Evolutionary conservation across 2,797 vertebrate species (phyloP), one percentile per base, ranked within the genome.

Genomic region (Megaceryle alcyon): DNA sequence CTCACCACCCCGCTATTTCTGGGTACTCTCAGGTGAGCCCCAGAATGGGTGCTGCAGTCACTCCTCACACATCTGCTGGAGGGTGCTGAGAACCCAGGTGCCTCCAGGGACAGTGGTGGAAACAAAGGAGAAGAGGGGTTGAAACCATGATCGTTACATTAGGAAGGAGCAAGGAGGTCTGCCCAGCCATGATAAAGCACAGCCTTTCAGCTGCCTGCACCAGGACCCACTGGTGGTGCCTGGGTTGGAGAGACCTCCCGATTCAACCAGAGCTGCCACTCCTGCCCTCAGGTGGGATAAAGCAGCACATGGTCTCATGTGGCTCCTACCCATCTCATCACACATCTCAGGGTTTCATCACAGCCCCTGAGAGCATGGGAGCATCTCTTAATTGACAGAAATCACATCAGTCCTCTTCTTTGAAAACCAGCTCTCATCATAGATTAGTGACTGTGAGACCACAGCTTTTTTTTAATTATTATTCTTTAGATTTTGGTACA

Each of bases 231-330:
- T 0, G 1, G 57, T 29, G 44, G 14, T 61, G 59, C 33, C 57
- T 59, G 43, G 13, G 20, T 15, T n/a, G 63, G 6, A 69, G 39
- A 79, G 23, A 49, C 37, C 37, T 41, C 28, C 76, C 23, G 29
- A 22, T 77, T 23, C 43, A 44, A 25, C 41, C 60, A 76, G 60
- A n/a, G 21, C 75, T 71, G 29, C 29, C 68, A 14, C 16, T 37
- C 61, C 35, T 75, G 35, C 41, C 41, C 49, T 89, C 28, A 20
- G 26, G 6, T 54, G 39, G 28, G 29, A 51, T 43, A 21, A 56
- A 1, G 2, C 33, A 76, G 37, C 13, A 33, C 0, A 1, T 18
- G 41, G 22, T 49, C 37, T 69, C 3, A 2, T 25, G 60, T 2
- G 8, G 68, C 46, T 88, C 43, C 51, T 68, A 53, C 5, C 33